Evolutionary conservation across 2,888 invertebrate species (phyloP).

Genomic region (Tetragnatha montana): DNA sequence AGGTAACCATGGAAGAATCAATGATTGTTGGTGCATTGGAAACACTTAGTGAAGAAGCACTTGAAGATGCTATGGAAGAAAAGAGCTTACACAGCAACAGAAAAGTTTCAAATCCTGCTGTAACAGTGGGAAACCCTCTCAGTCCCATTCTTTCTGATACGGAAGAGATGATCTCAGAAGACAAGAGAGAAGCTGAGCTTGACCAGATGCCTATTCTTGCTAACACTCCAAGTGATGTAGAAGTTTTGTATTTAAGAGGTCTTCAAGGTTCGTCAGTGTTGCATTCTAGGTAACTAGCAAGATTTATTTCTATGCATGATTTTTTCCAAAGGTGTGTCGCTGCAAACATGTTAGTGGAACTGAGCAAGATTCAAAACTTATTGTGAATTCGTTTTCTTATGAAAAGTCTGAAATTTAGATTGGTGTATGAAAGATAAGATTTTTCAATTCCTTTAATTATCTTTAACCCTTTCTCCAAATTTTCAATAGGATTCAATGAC

Average conservation of each 20-base stretch:
- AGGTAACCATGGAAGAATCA: conserved; percentile 95
- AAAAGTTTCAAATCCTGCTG: conserved; percentile 46
- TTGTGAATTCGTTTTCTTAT: too few relatives aligned
- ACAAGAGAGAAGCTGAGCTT: conserved; percentile 34
- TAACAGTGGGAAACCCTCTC: conserved; percentile 69
- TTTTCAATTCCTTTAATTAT: too few relatives aligned
- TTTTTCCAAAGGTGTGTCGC: not conserved
- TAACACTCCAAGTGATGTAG: conserved; percentile 61
- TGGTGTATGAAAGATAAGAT: too few relatives aligned
- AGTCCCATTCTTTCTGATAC: conserved; percentile 74
- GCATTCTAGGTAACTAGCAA: conserved; percentile 46
- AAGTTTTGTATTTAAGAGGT: conserved; percentile 63
- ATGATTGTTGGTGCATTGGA: conserved; percentile 95
- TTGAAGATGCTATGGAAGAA: conserved; percentile 88
- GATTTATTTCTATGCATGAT: not conserved
- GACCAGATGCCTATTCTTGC: conserved; percentile 57
- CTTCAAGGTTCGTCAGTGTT: conserved; percentile 60
- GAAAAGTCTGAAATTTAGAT: too few relatives aligned
- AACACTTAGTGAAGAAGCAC: conserved; percentile 93
- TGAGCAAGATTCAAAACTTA: too few relatives aligned
- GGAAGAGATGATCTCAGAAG: conserved; percentile 70
- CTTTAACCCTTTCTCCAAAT: too few relatives aligned
- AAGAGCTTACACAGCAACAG: conserved; percentile 41
- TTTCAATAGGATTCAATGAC: too few relatives aligned
- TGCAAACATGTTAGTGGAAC: too few relatives aligned